These are phyloP conservation scores for Willowsia nigromaculata DNA, from an alignment of 2,888 invertebrate genomes.

Conservation along the genomic window DNA sequence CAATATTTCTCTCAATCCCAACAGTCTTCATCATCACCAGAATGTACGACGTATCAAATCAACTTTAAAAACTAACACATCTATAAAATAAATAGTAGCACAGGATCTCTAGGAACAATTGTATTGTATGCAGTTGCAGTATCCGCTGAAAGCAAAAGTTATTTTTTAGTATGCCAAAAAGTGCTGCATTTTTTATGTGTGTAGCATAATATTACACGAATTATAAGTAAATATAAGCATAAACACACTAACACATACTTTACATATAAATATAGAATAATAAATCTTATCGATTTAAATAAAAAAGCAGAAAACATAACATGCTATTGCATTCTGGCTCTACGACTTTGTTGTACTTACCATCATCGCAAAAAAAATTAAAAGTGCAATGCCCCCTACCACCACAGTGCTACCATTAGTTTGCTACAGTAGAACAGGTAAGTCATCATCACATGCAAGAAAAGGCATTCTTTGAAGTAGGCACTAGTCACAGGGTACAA, in stretches of 20 bases:
- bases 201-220: neutral
- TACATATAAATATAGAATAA: neutral
- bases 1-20: neutral
- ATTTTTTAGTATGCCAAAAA: neutral
- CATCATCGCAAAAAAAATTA: slow-evolving; percentile 63
- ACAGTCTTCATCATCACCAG: too few relatives aligned
- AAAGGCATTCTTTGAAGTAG: neutral
- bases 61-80: too few relatives aligned
- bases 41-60: too few relatives aligned
- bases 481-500: slow-evolving; percentile 42
- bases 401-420: neutral
- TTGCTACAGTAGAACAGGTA: neutral
- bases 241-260: neutral
- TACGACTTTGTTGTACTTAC: slow-evolving; percentile 42
- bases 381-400: slow-evolving; percentile 70
- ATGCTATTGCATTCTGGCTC: neutral
- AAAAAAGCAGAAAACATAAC: neutral
- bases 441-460: neutral
- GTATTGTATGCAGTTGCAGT: neutral
- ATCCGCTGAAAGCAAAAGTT: slow-evolving; percentile 29
- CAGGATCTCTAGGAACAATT: neutral
- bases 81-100: neutral
- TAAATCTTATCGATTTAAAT: slow-evolving; percentile 56
- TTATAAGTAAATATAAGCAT: neutral
- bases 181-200: neutral